Conservation (phyloP, 2,797 vertebrate genomes). For the Pseudomugil gertrudae region DNA sequence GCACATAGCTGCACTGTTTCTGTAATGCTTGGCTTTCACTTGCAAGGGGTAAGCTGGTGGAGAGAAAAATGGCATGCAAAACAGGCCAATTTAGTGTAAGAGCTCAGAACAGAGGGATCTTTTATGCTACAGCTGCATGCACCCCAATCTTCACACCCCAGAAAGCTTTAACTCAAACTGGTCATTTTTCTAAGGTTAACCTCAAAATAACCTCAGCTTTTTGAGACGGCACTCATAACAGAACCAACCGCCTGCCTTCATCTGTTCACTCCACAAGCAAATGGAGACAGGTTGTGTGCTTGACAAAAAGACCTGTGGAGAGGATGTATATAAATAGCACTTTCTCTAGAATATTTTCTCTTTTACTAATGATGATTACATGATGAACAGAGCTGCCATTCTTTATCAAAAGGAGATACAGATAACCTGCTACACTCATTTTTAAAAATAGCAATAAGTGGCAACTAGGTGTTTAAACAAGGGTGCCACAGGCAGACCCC, state of each 20-base stretch:
- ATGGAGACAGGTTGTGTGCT: conserved; percentile 7
- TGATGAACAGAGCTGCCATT: conserved; percentile 4
- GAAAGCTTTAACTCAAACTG: conserved; percentile 52
- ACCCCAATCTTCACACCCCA: conserved; percentile 50
- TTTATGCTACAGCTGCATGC: conserved; percentile 59
- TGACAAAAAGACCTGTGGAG: not conserved
- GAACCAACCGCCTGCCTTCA: conserved; percentile 26
- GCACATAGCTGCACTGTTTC: conserved; percentile 70
- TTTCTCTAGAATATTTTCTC: not conserved
- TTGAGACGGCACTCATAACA: conserved; percentile 16
- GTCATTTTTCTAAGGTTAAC: conserved; percentile 39
- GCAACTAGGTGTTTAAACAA: conserved; percentile 30
- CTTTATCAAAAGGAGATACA: conserved; percentile 21
- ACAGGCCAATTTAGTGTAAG: conserved; percentile 67
- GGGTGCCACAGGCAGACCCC: conserved; percentile 33
- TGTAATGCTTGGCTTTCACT: conserved; percentile 75
- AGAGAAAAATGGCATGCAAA: conserved; percentile 74
- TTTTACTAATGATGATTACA: conserved; percentile 17
- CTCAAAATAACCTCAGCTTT: conserved; percentile 44
- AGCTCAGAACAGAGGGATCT: conserved; percentile 69
- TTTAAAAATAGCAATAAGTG: conserved; percentile 35
- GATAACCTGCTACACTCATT: conserved; percentile 33
- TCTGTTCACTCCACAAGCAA: conserved; percentile 22
- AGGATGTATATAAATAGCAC: not conserved
- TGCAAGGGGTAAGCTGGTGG: conserved; percentile 66